Conservation (phyloP, 2,888 invertebrate species). For the Callinectes sapidus region DNA sequence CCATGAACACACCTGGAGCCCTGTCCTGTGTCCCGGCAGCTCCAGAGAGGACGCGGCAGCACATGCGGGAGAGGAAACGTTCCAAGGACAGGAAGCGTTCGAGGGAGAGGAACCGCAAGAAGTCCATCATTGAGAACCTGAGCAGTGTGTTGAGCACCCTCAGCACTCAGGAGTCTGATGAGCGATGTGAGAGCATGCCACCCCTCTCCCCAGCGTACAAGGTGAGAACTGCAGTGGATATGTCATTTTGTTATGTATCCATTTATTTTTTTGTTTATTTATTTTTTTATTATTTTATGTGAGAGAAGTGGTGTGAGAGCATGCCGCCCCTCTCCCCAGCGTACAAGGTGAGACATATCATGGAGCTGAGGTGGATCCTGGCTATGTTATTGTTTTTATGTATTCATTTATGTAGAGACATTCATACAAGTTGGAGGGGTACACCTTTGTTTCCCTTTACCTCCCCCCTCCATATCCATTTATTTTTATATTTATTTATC, state of each 20-base stretch:
- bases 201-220: conserved; percentile 60
- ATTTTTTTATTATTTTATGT: background rate
- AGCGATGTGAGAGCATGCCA: conserved; percentile 62
- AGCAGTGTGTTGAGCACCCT: conserved; percentile 26
- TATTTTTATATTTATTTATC: background rate
- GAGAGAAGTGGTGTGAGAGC: conserved; percentile 58
- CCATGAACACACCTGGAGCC: background rate
- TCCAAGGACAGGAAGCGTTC: conserved; percentile 56
- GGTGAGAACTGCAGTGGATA: conserved; percentile 30
- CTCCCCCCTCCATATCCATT: too few species aligned
- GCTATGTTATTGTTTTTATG: too few species aligned
- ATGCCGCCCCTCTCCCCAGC: conserved; percentile 61
- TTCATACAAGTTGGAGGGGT: too few species aligned
- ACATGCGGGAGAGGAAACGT: conserved; percentile 57
- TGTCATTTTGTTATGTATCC: background rate
- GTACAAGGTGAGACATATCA: conserved; percentile 51
- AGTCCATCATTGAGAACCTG: conserved; percentile 38
- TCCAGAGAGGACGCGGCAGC: conserved; percentile 56
- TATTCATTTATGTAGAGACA: too few species aligned
- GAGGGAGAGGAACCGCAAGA: conserved; percentile 55
- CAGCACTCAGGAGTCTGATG: conserved; percentile 42
- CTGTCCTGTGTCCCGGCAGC: conserved; percentile 39
- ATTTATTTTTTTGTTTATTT: background rate
- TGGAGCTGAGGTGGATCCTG: too few species aligned
- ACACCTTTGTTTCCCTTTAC: too few species aligned